Percentiles rank a stretch among this genome's conserved stretches.
Conservation (phyloP, 1,140 invertebrate species). For the Diplogasteroides magnus region DNA sequence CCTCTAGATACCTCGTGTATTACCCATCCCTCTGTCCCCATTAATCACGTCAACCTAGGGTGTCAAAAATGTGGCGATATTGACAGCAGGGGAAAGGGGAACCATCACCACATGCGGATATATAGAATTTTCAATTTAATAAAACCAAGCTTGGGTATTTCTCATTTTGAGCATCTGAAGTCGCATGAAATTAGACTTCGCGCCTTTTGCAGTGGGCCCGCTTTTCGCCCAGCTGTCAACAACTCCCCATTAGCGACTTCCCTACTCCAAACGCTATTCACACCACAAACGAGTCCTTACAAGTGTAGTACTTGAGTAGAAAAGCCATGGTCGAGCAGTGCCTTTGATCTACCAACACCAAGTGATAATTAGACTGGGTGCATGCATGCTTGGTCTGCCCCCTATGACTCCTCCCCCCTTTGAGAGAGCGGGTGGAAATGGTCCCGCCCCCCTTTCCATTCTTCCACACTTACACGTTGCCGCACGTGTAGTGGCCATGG, state of each 20-base stretch:
- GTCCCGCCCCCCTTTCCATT: background rate
- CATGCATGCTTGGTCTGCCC: background rate
- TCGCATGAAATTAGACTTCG: background rate
- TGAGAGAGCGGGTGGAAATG: conserved; percentile 9
- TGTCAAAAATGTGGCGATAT: too few species aligned
- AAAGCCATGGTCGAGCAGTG: conserved; percentile 40
- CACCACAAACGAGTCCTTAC: conserved; percentile 25
- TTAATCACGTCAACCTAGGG: too few species aligned
- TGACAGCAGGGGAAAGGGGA: too few species aligned
- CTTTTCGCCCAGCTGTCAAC: background rate
- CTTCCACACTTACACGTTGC: conserved; percentile 36
- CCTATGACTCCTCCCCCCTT: conserved; percentile 6
- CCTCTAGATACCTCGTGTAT: too few species aligned
- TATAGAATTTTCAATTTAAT: too few species aligned
- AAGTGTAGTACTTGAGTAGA: conserved; percentile 54
- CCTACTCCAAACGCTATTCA: background rate
- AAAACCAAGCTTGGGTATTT: too few species aligned
- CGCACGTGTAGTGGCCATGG: conserved; percentile 39
- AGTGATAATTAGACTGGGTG: background rate
- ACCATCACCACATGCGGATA: too few species aligned
- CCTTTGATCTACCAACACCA: conserved; percentile 1
- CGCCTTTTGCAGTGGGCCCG: background rate
- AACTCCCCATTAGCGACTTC: background rate
- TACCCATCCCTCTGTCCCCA: too few species aligned
- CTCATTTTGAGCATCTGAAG: background rate